Evolutionary conservation across 2,888 invertebrate species (phyloP), one percentile per base, ranked within the genome.

Genomic region (Heliconius ismenius): DNA sequence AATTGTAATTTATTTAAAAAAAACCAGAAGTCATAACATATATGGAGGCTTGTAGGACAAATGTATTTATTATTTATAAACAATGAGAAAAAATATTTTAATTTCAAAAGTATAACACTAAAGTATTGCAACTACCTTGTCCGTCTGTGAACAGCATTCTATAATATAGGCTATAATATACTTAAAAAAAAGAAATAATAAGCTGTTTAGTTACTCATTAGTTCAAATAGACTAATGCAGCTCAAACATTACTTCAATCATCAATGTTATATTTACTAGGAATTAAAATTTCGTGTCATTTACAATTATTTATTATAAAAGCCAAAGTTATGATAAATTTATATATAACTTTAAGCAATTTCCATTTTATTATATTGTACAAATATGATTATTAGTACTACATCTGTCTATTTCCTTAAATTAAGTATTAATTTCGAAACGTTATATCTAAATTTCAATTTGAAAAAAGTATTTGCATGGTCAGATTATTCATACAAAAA

Each of bases 241-340:
- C 75, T 75, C 74, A 62, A 74, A 78, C 13, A 32, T 54, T 58
- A 76, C 39, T 26, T 70, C 26, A 62, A 65, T 73, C 43, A 63
- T 65, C 26, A 67, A 70, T 68, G 65, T 74, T 77, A 76, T 28
- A 78, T 68, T 78, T 76, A 79, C 60, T 79, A 79, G 78, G 78
- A 79, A 76, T 79, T 75, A 39, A 70, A 74, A 62, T 60, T 75
- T 77, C n/a, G 77, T 79, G 76, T 76, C 79, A 78, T 76, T 75
- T 39, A 72, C 18, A 54, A 36, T 64, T 73, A 36, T 76, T 75
- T 32, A 75, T 62, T 62, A 73, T 26, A 58, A 73, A 39, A 62
- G 72, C 72, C 72, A 62, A 62, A 21, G 36, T 62, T 43, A 21
- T 62, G 32, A 24, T 62, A 43, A 21, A 43, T 54, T 32, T 18